Percentiles rank a stretch among this genome's conserved stretches.
phyloP scores from a whole-genome alignment of 2,888 invertebrate genomes.

The Hermodice carunculata region DNA sequence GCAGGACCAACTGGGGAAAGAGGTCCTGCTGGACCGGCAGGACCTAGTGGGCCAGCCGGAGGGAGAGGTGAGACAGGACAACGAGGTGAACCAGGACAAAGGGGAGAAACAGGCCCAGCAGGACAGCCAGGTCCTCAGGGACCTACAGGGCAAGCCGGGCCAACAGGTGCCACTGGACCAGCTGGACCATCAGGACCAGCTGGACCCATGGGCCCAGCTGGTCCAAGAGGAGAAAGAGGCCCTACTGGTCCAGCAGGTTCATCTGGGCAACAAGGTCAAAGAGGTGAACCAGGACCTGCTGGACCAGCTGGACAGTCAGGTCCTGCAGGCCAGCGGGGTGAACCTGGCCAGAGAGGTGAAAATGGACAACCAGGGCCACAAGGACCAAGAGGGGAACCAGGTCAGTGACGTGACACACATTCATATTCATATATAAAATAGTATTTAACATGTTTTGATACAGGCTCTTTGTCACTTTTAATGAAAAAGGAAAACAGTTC shows the following conservation, averaged over 20 bases:
- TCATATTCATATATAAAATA: no score
- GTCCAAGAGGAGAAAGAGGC: no score
- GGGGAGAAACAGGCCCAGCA: slow-evolving; percentile 12
- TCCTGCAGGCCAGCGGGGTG: slow-evolving; percentile 7
- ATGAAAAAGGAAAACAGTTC: no score
- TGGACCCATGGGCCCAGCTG: slow-evolving; percentile 10
- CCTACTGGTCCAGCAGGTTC: slow-evolving; percentile 16
- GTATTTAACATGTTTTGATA: no score
- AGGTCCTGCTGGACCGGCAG: slow-evolving; percentile 11
- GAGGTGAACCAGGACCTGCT: slow-evolving; percentile 15
- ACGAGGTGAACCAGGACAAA: slow-evolving; percentile 18
- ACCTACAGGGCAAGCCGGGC: slow-evolving; percentile 21
- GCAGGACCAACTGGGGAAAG: slow-evolving; percentile 9
- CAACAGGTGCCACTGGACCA: slow-evolving; percentile 27
- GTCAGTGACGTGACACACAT: no score
- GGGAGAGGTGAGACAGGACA: slow-evolving; percentile 28
- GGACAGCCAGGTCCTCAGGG: slow-evolving; percentile 17
- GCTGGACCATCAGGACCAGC: no score
- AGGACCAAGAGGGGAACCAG: slow-evolving; percentile 17
- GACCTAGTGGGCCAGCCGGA: slow-evolving; percentile 28
- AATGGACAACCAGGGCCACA: slow-evolving; percentile 26
- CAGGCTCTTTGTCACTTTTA: no score
- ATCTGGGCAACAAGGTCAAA: slow-evolving; percentile 12
- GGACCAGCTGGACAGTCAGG: slow-evolving; percentile 14
- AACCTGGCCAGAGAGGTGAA: slow-evolving; percentile 22